A percentile compares a stretch with the other conserved stretches of the same genome.
These are phyloP conservation scores for Melozone crissalis DNA, from an alignment of 2,113 vertebrate species.

Conservation along the genomic window DNA sequence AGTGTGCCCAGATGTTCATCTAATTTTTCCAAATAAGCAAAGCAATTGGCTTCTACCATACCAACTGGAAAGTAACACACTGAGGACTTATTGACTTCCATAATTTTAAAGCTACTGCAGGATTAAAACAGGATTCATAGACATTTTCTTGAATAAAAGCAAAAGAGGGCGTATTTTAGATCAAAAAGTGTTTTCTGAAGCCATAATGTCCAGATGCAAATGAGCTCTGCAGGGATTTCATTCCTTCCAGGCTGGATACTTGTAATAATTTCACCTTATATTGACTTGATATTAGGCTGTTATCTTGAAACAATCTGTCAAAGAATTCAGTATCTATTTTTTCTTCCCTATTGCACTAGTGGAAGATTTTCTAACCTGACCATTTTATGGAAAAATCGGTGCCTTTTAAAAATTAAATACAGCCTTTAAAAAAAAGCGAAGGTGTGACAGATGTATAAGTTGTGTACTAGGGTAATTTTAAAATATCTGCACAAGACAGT, in stretches of 20 bases:
- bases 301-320: background rate
- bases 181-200: background rate
- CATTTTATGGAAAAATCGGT: background rate
- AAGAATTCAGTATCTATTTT: background rate
- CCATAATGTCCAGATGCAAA: background rate
- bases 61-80: background rate
- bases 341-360: background rate
- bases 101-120: background rate
- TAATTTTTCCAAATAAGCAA: background rate
- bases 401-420: background rate
- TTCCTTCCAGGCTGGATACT: background rate
- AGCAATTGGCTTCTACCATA: background rate
- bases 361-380: background rate
- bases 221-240: background rate
- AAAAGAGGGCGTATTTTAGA: background rate
- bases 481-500: background rate
- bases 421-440: background rate
- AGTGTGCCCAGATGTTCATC: background rate
- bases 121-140: background rate
- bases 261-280: slow-evolving; percentile 11
- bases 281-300: background rate
- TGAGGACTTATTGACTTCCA: background rate
- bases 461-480: background rate
- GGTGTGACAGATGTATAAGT: background rate
- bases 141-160: background rate